These are phyloP conservation scores for Tetramorium bicarinatum DNA, from an alignment of 2,888 invertebrate species.

Conservation along the genomic window DNA sequence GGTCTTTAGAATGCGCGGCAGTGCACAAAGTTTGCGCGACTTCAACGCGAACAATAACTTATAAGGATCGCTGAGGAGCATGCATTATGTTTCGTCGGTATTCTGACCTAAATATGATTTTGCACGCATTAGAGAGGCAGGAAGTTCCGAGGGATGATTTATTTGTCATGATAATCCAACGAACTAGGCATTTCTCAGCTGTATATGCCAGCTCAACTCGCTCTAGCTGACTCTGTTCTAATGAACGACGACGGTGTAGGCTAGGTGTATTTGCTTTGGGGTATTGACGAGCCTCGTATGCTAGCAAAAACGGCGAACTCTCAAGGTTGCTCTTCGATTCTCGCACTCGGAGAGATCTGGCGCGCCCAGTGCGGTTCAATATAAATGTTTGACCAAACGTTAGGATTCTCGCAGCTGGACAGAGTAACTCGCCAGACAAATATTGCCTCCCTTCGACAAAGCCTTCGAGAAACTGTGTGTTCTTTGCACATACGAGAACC, in stretches of 20 bases:
- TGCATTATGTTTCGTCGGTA: not conserved
- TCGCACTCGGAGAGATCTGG: slow-evolving; percentile 3
- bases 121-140: slow-evolving; percentile 4
- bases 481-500: slow-evolving; percentile 7
- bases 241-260: slow-evolving; percentile 41
- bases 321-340: slow-evolving; percentile 41
- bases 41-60: slow-evolving; percentile 2
- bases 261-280: slow-evolving; percentile 40
- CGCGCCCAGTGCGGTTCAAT: slow-evolving; percentile 46
- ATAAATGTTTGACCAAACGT: slow-evolving; percentile 62
- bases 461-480: not conserved
- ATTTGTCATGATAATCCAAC: slow-evolving; percentile 28
- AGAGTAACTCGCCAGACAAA: slow-evolving; percentile 34
- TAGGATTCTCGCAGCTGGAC: slow-evolving; percentile 46
- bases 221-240: slow-evolving; percentile 6
- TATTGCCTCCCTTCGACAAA: slow-evolving; percentile 26
- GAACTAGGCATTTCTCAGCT: slow-evolving; percentile 20
- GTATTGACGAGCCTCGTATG: slow-evolving; percentile 42
- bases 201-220: not conserved
- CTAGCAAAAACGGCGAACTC: not conserved
- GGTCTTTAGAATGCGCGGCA: not conserved
- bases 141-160: slow-evolving; percentile 17
- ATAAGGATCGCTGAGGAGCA: not conserved
- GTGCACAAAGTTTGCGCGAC: not conserved
- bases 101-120: slow-evolving; percentile 17